Evolutionary conservation across 2,113 vertebrate species (phyloP).

Genomic region (Macquaria australasica): DNA sequence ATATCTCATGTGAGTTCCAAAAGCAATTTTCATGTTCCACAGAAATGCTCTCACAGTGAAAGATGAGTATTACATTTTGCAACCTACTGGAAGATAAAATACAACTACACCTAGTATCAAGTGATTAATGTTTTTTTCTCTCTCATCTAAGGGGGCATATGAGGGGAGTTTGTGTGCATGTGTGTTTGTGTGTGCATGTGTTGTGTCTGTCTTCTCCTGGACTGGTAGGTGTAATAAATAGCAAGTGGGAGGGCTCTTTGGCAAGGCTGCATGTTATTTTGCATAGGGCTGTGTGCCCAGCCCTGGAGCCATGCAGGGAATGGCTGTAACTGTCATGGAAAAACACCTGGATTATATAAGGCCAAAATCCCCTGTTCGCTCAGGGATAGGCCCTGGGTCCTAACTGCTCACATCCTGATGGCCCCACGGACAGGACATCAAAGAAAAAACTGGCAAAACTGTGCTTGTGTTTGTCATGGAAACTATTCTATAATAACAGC

Average conservation of each 20-base stretch:
- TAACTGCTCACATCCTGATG: neutral
- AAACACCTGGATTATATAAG: conserved; percentile 88
- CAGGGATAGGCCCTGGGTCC: conserved; percentile 12
- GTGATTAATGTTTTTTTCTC: neutral
- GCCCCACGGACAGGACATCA: no score
- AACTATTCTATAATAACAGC: neutral
- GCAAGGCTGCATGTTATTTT: conserved; percentile 78
- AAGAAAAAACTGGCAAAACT: neutral
- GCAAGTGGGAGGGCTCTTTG: conserved; percentile 73
- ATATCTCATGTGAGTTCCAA: neutral
- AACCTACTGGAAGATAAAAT: neutral
- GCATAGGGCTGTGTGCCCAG: conserved; percentile 84
- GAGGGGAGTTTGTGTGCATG: neutral
- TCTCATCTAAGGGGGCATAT: neutral
- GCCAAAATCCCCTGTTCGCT: conserved; percentile 65
- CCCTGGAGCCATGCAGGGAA: conserved; percentile 76
- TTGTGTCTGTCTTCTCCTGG: neutral
- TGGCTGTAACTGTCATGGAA: conserved; percentile 85
- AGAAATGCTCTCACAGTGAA: neutral
- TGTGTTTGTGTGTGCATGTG: conserved; percentile 2
- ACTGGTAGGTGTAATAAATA: conserved; percentile 48
- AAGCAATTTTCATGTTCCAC: neutral
- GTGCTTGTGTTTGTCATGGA: neutral
- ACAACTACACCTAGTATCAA: neutral
- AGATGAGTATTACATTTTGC: neutral